A percentile compares a stretch with the other conserved stretches of the same genome.
These are phyloP conservation scores for Trachelus tabidus DNA, from an alignment of 2,888 invertebrate species.

Conservation along the genomic window DNA sequence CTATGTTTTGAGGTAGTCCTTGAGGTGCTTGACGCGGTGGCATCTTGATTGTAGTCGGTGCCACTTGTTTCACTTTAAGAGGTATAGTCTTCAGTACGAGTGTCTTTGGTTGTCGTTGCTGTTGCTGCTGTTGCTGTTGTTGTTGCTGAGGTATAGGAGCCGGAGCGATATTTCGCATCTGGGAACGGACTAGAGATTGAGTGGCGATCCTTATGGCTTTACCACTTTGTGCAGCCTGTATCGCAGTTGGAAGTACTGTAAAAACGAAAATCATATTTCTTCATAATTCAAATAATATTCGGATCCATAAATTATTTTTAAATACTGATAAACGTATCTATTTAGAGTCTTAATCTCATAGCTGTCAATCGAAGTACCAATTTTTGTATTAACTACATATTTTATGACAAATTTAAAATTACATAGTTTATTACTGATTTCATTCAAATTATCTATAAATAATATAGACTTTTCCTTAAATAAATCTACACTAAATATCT, in stretches of 20 bases:
- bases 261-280: background rate
- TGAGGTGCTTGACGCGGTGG: slow-evolving; percentile 45
- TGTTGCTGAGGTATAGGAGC: slow-evolving; percentile 32
- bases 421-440: background rate
- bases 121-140: slow-evolving; percentile 29
- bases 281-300: background rate
- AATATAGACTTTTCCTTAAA: background rate
- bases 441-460: background rate
- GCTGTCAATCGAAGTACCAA: background rate
- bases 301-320: background rate
- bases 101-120: slow-evolving; percentile 56
- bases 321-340: background rate
- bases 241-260: slow-evolving; percentile 17
- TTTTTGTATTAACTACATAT: background rate
- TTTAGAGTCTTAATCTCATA: background rate
- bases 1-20: slow-evolving; percentile 40
- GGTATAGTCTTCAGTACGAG: slow-evolving; percentile 61
- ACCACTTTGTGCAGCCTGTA: slow-evolving; percentile 31
- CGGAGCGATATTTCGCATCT: slow-evolving; percentile 53
- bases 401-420: background rate
- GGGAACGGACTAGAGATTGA: slow-evolving; percentile 54
- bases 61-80: slow-evolving; percentile 58
- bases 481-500: background rate
- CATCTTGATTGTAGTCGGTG: slow-evolving; percentile 59
- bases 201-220: slow-evolving; percentile 55